A percentile compares a stretch with the other conserved stretches of the same genome.
These are phyloP conservation scores for Elysia chlorotica DNA, from an alignment of 1,140 invertebrate species.

Conservation along the genomic window DNA sequence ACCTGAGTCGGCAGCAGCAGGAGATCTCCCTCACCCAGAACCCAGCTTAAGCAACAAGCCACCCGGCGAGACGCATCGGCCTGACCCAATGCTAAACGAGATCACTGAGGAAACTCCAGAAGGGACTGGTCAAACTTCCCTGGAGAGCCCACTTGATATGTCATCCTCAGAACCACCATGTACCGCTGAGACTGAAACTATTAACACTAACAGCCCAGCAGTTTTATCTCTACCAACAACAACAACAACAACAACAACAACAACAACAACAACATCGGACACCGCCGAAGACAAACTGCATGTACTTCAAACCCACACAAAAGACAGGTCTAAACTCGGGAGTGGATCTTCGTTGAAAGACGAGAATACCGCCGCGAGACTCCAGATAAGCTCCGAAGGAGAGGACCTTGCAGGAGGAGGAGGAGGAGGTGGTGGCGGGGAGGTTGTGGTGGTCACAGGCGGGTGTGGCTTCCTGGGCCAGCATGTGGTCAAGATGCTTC, in stretches of 20 bases:
- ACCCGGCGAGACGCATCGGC: background rate
- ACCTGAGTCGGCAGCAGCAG: too few relatives aligned
- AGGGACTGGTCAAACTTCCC: background rate
- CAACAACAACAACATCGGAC: background rate
- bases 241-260: background rate
- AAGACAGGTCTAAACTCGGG: background rate
- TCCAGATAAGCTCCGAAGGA: background rate
- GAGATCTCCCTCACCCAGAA: background rate
- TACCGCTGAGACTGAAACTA: background rate
- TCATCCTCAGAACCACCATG: background rate
- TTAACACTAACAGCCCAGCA: background rate
- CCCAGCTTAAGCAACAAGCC: background rate
- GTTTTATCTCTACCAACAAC: background rate
- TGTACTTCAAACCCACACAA: background rate
- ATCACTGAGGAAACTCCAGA: background rate
- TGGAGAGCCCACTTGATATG: background rate
- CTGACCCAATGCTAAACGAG: background rate
- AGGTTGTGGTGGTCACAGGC: constrained; percentile 62
- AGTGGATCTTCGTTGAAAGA: background rate
- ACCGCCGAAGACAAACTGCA: background rate
- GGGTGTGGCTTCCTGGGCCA: constrained; percentile 73
- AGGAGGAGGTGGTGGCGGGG: background rate
- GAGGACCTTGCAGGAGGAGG: background rate
- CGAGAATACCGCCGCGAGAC: background rate
- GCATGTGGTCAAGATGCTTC: constrained; percentile 68